Percentiles rank a stretch among this genome's conserved stretches.
phyloP scores from a whole-genome alignment of 2,888 invertebrate species.

The Muscina levida region DNA sequence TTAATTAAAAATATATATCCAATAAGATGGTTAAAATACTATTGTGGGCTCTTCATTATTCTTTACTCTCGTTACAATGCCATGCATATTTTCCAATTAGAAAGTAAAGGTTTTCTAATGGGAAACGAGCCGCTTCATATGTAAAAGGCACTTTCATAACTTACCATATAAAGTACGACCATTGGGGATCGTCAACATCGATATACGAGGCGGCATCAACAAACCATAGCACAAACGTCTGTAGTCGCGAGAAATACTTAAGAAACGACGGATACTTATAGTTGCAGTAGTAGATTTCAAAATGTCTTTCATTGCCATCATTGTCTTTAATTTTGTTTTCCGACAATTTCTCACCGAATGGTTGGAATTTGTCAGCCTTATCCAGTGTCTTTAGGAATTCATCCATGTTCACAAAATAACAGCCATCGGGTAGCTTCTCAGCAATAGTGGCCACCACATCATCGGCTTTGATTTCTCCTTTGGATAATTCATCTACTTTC shows the following conservation, averaged over 20 bases:
- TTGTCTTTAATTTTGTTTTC: slow-evolving; percentile 80
- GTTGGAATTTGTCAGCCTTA: slow-evolving; percentile 88
- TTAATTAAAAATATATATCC: too few relatives aligned
- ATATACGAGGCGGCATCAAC: slow-evolving; percentile 98
- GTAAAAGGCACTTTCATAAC: slow-evolving; percentile 71
- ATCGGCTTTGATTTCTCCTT: slow-evolving; percentile 84
- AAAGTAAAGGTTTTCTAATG: background rate
- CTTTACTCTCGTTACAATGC: too few relatives aligned
- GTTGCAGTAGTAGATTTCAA: slow-evolving; percentile 91
- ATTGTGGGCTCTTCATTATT: too few relatives aligned
- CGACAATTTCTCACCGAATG: slow-evolving; percentile 86
- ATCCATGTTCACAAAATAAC: slow-evolving; percentile 85
- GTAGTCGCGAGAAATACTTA: slow-evolving; percentile 90
- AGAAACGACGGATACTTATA: slow-evolving; percentile 87
- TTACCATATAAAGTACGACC: slow-evolving; percentile 93
- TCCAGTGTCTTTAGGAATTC: slow-evolving; percentile 85
- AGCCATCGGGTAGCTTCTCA: slow-evolving; percentile 86
- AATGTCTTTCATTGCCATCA: slow-evolving; percentile 80
- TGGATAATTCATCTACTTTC: slow-evolving; percentile 82
- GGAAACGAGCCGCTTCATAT: too few relatives aligned
- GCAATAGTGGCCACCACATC: slow-evolving; percentile 86
- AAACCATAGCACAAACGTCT: slow-evolving; percentile 96
- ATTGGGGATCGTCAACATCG: slow-evolving; percentile 94
- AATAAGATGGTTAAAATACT: too few relatives aligned
- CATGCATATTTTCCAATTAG: too few relatives aligned